Evolutionary conservation across 2,797 vertebrate genomes (phyloP).

Genomic region (Etheostoma nigrum): DNA sequence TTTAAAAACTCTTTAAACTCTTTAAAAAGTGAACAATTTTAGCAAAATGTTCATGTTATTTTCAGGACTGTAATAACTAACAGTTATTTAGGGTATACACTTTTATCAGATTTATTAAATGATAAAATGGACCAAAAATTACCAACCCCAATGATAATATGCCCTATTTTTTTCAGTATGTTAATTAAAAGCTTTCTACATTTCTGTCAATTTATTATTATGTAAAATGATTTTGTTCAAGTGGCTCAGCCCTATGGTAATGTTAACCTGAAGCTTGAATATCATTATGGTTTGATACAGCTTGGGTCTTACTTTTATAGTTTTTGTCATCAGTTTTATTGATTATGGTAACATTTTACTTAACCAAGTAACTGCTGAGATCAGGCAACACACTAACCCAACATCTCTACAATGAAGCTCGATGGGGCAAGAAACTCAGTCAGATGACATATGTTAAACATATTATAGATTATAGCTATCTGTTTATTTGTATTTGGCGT

Average conservation of each 20-base stretch:
- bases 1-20: background rate
- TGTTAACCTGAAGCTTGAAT: background rate
- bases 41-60: background rate
- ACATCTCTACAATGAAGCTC: background rate
- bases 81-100: background rate
- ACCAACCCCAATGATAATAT: background rate
- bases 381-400: background rate
- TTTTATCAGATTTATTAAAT: background rate
- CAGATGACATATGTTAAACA: background rate
- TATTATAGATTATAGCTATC: background rate
- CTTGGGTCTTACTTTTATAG: background rate
- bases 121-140: background rate
- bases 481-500: background rate
- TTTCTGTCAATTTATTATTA: background rate
- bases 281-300: background rate
- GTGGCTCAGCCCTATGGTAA: background rate
- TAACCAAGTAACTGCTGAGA: background rate
- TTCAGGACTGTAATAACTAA: too few species aligned
- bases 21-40: background rate
- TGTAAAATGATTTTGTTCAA: slow-evolving; percentile 1
- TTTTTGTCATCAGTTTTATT: slow-evolving; percentile 2
- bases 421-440: background rate
- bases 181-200: background rate
- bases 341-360: background rate
- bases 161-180: background rate